A percentile compares a stretch with the other conserved stretches of the same genome.
Evolutionary conservation across 2,888 invertebrate genomes (phyloP).

Genomic region (Drosophila formosana): DNA sequence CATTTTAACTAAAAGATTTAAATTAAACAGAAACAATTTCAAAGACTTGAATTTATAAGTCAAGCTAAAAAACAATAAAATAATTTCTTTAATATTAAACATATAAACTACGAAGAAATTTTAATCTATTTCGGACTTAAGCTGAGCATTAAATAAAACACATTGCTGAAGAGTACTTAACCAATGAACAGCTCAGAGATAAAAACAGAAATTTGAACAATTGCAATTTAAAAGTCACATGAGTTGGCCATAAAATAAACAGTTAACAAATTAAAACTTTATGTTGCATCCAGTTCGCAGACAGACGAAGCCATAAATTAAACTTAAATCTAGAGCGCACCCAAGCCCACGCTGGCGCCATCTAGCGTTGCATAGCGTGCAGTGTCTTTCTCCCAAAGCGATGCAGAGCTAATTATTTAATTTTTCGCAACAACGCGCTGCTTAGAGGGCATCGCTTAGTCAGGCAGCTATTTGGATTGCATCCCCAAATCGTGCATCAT

Average conservation of each 20-base stretch:
- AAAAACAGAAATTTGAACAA: neutral
- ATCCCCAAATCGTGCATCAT: constrained; percentile 10
- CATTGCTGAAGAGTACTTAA: no score
- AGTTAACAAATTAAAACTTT: no score
- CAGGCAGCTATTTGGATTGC: neutral
- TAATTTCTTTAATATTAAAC: no score
- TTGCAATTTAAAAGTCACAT: neutral
- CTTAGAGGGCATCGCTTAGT: constrained; percentile 6
- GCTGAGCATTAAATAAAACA: no score
- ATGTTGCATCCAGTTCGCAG: neutral
- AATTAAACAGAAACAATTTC: neutral
- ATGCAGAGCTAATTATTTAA: neutral
- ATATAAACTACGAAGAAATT: no score
- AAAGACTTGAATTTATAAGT: neutral
- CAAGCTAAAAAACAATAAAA: neutral
- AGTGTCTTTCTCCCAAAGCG: neutral
- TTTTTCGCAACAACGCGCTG: neutral
- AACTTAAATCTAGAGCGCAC: neutral
- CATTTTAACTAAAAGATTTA: no score
- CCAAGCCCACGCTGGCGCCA: neutral
- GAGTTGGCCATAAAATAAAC: neutral
- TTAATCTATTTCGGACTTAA: no score
- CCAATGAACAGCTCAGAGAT: neutral
- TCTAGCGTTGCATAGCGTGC: neutral
- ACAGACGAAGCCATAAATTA: neutral